Evolutionary conservation across 2,113 vertebrate species (phyloP).

Genomic region (Oceanites oceanicus): DNA sequence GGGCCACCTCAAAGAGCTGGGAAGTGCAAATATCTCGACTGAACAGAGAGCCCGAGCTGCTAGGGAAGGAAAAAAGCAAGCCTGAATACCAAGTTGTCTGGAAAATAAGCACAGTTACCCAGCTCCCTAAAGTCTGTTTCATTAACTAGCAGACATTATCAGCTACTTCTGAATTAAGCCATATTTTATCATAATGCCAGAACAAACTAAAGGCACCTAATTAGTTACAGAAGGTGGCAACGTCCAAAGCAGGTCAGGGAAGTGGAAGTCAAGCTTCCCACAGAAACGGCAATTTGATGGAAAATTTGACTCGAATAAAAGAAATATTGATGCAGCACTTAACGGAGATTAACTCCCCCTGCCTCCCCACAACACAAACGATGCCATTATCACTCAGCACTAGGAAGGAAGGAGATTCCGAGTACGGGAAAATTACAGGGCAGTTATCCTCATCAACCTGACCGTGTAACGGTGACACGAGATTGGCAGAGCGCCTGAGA

Average conservation of each 20-base stretch:
- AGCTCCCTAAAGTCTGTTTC: background rate
- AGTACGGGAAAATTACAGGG: conserved; percentile 1
- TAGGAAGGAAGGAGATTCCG: conserved; percentile 30
- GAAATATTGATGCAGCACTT: background rate
- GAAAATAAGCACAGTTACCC: background rate
- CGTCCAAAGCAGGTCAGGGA: background rate
- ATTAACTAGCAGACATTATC: background rate
- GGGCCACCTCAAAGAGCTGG: background rate
- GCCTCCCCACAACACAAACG: background rate
- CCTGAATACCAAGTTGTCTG: background rate
- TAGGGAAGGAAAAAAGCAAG: background rate
- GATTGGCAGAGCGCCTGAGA: background rate
- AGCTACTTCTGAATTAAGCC: background rate
- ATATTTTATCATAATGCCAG: rapidly evolving
- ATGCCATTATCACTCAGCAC: conserved; percentile 18
- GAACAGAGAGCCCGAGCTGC: background rate
- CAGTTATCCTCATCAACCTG: conserved; percentile 32
- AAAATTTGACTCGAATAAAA: background rate
- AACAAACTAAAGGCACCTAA: background rate
- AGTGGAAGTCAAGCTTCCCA: background rate
- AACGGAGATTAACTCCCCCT: conserved; percentile 4
- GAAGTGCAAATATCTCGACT: background rate
- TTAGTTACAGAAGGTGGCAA: background rate
- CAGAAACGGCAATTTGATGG: background rate
- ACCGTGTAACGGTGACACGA: background rate